These are phyloP conservation scores for Pseudonaja textilis DNA, from an alignment of 2,113 vertebrate species.

Conservation along the genomic window DNA sequence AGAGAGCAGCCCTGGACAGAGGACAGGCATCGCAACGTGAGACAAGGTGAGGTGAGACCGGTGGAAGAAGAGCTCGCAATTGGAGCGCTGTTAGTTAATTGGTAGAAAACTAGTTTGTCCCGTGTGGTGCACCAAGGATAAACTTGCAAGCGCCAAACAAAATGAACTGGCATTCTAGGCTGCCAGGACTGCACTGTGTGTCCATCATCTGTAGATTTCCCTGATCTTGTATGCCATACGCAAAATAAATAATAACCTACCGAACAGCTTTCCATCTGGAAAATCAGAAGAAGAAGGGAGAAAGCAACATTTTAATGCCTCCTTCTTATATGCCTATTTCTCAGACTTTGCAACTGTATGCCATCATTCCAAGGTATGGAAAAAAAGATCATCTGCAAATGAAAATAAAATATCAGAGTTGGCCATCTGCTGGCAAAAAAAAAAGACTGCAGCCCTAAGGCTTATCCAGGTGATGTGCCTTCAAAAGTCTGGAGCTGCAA, in stretches of 20 bases:
- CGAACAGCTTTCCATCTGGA: neutral
- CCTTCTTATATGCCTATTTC: slow-evolving; percentile 27
- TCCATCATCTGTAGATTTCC: neutral
- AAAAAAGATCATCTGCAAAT: slow-evolving; percentile 47
- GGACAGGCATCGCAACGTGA: too few species aligned
- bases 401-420: slow-evolving; percentile 54
- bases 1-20: neutral
- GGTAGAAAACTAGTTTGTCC: too few species aligned
- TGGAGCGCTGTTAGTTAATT: too few species aligned
- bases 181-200: neutral
- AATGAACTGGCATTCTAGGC: neutral
- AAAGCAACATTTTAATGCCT: neutral
- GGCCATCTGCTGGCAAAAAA: slow-evolving; percentile 70
- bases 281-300: slow-evolving; percentile 37
- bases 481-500: neutral
- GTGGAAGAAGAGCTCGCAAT: too few species aligned
- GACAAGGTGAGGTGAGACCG: too few species aligned
- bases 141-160: neutral
- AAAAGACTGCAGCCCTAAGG: neutral
- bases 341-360: slow-evolving; percentile 45
- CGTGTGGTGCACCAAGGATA: too few species aligned
- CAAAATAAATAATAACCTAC: neutral
- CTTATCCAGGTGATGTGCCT: neutral
- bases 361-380: slow-evolving; percentile 54
- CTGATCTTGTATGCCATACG: neutral